Base-by-base conservation (phyloP, 2,113 vertebrate genomes). In the Hystrix cristata region DNA sequence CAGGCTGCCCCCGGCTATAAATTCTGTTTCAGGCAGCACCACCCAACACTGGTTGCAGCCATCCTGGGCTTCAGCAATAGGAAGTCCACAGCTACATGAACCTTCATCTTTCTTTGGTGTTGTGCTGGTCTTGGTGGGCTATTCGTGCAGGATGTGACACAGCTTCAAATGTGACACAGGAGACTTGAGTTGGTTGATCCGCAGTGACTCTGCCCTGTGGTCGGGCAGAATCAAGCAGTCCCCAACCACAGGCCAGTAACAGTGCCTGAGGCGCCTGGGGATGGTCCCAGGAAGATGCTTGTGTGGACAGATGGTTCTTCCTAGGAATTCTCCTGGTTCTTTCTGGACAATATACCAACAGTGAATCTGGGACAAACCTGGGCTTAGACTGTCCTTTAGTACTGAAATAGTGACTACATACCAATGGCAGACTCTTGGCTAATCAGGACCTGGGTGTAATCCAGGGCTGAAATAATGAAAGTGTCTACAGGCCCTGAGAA, bases 31-130 rank as follows among this genome's bases (percentile, higher is more conserved):
- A 82, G 23, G 25, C 57, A 38, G 59, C 43, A 64, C n/a, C 7
- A 43, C 51, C 12, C 25, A 1, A 14, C 6, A 16, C 48, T 81
- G 53, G 27, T 60, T 59, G 64, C 38, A 71, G 13, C 69, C 53
- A 27, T 34, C 12, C 6, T 48, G 38, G 16, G 43, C 55, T 46
- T 74, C 38, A 74, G 14, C 18, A 7, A 25, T 23, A 51, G 29
- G 21, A 23, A 67, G 29, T 2, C n/a, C 11, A 15, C 29, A 69
- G 51, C 34, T 11, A 0, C 13, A 0, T 4, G 10, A 0, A 3
- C 18, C 60, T 38, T 38, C 23, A 13, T 31, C 38, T 16, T 69
- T 15, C 11, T 38, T 6, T 55, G 13, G 78, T 82, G 72, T 91
- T 67, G 29, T 53, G 27, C n/a, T 69, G 29, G 62, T 69, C 62